Evolutionary conservation across 2,797 vertebrate species (phyloP).

Genomic region (Gobio occitaniae): DNA sequence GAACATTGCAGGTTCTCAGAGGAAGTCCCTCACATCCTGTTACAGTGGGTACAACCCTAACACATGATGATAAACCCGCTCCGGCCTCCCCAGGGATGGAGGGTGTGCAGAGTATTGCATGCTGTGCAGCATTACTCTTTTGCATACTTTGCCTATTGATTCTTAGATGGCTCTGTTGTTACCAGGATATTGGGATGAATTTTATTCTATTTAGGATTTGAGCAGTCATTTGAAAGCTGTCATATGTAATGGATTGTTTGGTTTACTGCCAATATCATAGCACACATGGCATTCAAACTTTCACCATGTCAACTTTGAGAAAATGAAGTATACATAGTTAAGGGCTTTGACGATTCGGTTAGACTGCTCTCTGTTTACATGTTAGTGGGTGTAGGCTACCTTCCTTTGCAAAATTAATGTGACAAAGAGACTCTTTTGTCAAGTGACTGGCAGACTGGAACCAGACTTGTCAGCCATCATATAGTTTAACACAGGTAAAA

Average conservation of each 20-base stretch:
- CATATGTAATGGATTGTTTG: background rate
- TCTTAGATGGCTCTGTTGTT: background rate
- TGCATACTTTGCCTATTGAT: background rate
- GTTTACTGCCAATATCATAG: background rate
- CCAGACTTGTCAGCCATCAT: background rate
- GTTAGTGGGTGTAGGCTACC: background rate
- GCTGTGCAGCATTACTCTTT: background rate
- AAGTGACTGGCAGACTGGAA: background rate
- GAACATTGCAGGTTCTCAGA: conserved; percentile 56
- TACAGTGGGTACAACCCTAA: conserved; percentile 68
- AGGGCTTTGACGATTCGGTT: background rate
- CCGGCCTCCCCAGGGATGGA: conserved; percentile 47
- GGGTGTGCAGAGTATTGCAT: background rate
- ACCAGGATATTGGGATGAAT: background rate
- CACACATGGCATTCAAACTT: background rate
- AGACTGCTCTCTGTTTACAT: background rate
- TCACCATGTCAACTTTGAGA: background rate
- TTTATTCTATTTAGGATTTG: background rate
- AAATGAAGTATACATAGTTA: background rate
- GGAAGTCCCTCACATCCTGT: conserved; percentile 80
- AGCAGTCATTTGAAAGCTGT: background rate
- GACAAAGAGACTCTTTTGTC: conserved; percentile 34
- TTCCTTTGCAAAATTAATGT: conserved; percentile 35
- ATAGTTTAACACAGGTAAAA: background rate
- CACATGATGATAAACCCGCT: conserved; percentile 68